Evolutionary conservation across 2,113 vertebrate species (phyloP).

Genomic region (Cavia porcellus): DNA sequence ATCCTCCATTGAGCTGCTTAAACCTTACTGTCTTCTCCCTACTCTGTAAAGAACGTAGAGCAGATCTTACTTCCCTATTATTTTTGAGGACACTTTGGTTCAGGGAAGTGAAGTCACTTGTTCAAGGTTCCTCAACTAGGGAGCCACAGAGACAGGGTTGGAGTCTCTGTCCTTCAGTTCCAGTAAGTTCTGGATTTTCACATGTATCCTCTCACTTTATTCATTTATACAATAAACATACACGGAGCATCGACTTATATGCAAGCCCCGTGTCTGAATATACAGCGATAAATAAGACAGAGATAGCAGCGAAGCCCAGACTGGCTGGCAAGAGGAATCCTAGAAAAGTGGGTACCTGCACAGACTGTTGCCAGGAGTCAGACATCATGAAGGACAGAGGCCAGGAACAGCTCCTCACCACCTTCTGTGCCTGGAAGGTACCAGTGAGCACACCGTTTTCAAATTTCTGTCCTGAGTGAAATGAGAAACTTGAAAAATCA

Average conservation of each 20-base stretch:
- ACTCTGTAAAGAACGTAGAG: not conserved
- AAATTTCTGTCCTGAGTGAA: not conserved
- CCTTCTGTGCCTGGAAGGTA: not conserved
- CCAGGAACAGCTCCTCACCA: not conserved
- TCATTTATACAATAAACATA: not conserved
- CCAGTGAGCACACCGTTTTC: not conserved
- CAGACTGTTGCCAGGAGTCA: not conserved
- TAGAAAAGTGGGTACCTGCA: not conserved
- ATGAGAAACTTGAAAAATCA: constrained; percentile 43
- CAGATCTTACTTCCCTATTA: not conserved
- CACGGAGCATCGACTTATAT: not conserved
- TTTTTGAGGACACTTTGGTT: not conserved
- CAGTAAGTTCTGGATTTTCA: not conserved
- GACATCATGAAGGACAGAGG: not conserved
- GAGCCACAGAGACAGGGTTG: not conserved
- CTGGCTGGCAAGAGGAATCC: not conserved
- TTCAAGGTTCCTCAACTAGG: not conserved
- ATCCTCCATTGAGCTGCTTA: not conserved
- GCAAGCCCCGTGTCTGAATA: not conserved
- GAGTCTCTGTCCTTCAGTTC: not conserved
- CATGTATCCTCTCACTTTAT: not conserved
- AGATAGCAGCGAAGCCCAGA: not conserved
- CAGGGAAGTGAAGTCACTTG: not conserved
- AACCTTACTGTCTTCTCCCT: not conserved
- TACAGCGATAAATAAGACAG: not conserved